Evolutionary conservation across 1,140 invertebrate species (phyloP).

Genomic region (Nomia melanderi): DNA sequence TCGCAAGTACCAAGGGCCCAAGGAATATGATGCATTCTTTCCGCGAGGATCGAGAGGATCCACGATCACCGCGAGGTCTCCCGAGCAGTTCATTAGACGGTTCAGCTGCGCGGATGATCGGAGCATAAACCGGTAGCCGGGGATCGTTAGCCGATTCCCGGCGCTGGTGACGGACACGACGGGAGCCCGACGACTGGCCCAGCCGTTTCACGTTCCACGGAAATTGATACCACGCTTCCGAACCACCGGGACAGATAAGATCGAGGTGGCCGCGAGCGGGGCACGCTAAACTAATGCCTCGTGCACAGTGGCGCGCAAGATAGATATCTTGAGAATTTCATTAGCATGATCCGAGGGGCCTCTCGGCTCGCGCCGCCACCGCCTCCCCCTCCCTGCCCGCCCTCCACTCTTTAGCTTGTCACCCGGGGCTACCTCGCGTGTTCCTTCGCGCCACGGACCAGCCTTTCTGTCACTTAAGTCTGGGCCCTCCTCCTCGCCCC

Average conservation of each 20-base stretch:
- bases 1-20: too few relatives aligned
- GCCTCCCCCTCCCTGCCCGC: constrained; percentile 5
- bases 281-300: constrained; percentile 55
- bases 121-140: not conserved
- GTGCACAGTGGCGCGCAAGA: constrained; percentile 54
- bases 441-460: constrained; percentile 30
- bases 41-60: too few relatives aligned
- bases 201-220: constrained; percentile 52
- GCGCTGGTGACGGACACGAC: too few relatives aligned
- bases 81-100: too few relatives aligned
- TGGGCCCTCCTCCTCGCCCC: not conserved
- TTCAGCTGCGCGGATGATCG: too few relatives aligned
- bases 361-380: constrained; percentile 23
- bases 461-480: constrained; percentile 44
- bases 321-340: constrained; percentile 70
- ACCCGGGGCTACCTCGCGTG: constrained; percentile 52
- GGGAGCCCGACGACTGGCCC: not conserved
- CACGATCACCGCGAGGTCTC: too few relatives aligned
- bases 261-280: constrained; percentile 53
- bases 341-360: constrained; percentile 59
- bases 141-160: not conserved
- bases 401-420: constrained; percentile 51
- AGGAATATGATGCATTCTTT: too few relatives aligned
- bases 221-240: constrained; percentile 59
- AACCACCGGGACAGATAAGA: constrained; percentile 55